Base-by-base conservation (phyloP, 1,140 invertebrate genomes). In the Acromyrmex echinatior region DNA sequence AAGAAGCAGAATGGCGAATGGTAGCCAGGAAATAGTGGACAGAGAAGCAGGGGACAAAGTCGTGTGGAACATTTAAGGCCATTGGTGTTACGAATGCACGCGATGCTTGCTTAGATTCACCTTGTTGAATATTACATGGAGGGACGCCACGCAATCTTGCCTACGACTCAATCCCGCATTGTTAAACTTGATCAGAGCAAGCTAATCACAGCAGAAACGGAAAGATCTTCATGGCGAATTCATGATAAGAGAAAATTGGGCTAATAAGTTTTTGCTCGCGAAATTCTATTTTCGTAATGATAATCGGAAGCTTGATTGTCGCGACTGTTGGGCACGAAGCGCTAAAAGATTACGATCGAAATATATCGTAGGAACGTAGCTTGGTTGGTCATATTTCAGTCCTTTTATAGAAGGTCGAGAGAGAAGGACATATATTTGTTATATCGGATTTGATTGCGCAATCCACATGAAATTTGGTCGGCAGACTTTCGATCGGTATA, bases 111-210 rank as follows among this genome's bases (percentile, higher is more conserved):
- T 66, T 86, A 87, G 81, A 91, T 89, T 88, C 86, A 88, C 85
- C 70, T 92, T 82, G 76, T 79, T 92, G 86, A 90, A 92, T 92
- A 89, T 92, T 89, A 89, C 90, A 92, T 91, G 81, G 66, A 66
- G 60, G 49, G 21, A 25, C 49, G 18, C 65, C 76, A 90, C 81
- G 71, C 71, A 81, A 79, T 56, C 77, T 86, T 82, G 39, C 39
- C 70, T 65, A 49, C 25, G 84, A 18, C 58, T 70, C 68, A 73
- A 60, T 73, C 73, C 51, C 39, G 56, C 76, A 31, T 31, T 71
- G 76, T 76, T 66, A 68, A 62, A 77, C 39, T 63, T 70, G 60
- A 80, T 88, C 74, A 51, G 81, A 62, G 58, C 51, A 21, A 58
- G 28, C 80, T 90, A 53, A 74, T 80, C 51, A 25, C 18, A 25